A percentile compares a stretch with the other conserved stretches of the same genome.
Conservation (phyloP, 2,888 invertebrate genomes). For the Ceratothoa steindachneri region DNA sequence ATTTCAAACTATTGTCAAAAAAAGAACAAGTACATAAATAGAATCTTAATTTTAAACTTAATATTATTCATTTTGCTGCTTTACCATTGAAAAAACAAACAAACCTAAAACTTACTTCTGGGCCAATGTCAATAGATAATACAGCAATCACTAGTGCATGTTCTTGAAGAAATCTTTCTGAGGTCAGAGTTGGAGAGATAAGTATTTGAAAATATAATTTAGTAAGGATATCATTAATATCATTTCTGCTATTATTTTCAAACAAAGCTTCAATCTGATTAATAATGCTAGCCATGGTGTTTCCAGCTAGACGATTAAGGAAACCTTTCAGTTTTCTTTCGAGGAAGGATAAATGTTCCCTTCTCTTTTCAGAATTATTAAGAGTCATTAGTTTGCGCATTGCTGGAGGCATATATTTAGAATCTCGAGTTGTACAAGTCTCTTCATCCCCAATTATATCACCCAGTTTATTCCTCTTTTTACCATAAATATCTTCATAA, state of each 20-base stretch:
- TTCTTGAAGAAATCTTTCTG: slow-evolving; percentile 62
- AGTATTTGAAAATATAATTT: slow-evolving; percentile 66
- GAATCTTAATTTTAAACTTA: background rate
- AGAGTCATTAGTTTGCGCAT: slow-evolving; percentile 59
- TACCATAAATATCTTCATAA: slow-evolving; percentile 92
- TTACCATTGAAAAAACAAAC: no score
- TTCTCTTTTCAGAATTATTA: slow-evolving; percentile 52
- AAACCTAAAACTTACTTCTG: slow-evolving; percentile 83
- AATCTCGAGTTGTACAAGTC: slow-evolving; percentile 52
- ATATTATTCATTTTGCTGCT: no score
- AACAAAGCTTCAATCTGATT: slow-evolving; percentile 75
- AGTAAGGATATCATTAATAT: slow-evolving; percentile 72
- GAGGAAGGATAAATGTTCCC: slow-evolving; percentile 63
- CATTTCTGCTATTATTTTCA: slow-evolving; percentile 71
- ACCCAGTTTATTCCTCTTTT: slow-evolving; percentile 74
- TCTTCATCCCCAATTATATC: slow-evolving; percentile 60
- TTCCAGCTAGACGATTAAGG: slow-evolving; percentile 78
- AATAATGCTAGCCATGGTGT: slow-evolving; percentile 79
- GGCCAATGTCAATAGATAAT: slow-evolving; percentile 83
- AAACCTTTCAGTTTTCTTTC: slow-evolving; percentile 79
- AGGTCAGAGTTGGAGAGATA: slow-evolving; percentile 26
- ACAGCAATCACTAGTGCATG: slow-evolving; percentile 76
- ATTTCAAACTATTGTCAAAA: background rate
- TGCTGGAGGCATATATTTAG: slow-evolving; percentile 79
- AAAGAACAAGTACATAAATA: background rate